These are phyloP conservation scores for Rhincodon typus DNA, from an alignment of 2,797 vertebrate species.

Conservation along the genomic window DNA sequence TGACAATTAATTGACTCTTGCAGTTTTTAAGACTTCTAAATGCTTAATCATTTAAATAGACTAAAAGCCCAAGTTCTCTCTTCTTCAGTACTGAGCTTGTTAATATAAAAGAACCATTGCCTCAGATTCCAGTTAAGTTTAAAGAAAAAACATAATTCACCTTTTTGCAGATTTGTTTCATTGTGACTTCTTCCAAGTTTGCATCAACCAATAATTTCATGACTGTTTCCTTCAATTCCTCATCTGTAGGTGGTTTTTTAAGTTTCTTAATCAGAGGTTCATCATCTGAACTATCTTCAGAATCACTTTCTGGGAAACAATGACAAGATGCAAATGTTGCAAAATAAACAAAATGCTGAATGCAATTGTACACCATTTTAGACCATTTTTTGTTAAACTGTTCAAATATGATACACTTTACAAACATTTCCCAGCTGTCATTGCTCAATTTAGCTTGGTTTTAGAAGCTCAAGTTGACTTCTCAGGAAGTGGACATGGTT, in stretches of 20 bases:
- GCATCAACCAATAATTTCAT: constrained; percentile 75
- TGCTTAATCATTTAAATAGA: not conserved
- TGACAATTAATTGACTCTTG: not conserved
- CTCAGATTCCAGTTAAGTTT: not conserved
- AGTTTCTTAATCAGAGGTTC: constrained; percentile 86
- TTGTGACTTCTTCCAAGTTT: constrained; percentile 87
- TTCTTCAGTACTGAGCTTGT: not conserved
- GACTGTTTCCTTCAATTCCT: constrained; percentile 78
- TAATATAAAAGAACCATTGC: not conserved
- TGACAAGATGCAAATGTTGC: not conserved
- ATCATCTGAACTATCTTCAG: constrained; percentile 84
- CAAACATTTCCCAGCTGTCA: no score
- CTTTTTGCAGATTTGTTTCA: constrained; percentile 92
- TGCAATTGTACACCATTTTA: not conserved
- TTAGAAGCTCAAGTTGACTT: not conserved
- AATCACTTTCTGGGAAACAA: constrained; percentile 59
- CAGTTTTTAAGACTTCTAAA: not conserved
- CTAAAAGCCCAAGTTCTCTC: not conserved
- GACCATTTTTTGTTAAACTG: not conserved
- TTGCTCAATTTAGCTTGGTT: not conserved
- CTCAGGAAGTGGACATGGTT: not conserved
- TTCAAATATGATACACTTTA: not conserved
- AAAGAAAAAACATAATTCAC: constrained; percentile 50
- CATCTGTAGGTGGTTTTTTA: constrained; percentile 77
- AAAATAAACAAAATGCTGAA: not conserved